phyloP scores from a whole-genome alignment of 53 echinoderm and acorn worm species.

The Holothuria leucospilota region DNA sequence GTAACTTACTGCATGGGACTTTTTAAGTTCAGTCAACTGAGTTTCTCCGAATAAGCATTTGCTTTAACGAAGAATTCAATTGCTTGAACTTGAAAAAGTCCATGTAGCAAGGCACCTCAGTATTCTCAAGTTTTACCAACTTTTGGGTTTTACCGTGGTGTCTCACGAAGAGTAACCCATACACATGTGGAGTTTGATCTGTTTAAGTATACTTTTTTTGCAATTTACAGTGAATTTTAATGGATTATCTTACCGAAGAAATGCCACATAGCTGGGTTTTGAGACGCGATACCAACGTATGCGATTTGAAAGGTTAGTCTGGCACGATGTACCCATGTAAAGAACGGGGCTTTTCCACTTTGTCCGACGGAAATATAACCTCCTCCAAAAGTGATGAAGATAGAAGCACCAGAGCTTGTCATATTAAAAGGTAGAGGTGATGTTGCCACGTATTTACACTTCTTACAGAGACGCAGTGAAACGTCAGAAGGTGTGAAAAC shows the following conservation, averaged over 20 bases:
- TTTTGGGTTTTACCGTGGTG: too few species aligned
- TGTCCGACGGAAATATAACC: constrained; percentile 13
- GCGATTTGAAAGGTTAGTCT: not conserved
- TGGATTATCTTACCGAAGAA: constrained; percentile 10
- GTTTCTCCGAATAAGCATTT: too few species aligned
- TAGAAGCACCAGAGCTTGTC: not conserved
- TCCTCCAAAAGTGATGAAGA: constrained; percentile 13
- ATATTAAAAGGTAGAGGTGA: constrained; percentile 18
- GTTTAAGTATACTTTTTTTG: too few species aligned
- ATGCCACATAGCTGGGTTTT: constrained; percentile 1
- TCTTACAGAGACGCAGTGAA: constrained; percentile 22
- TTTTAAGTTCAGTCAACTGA: too few species aligned
- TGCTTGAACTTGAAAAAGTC: too few species aligned
- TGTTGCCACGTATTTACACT: not conserved
- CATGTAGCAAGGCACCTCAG: too few species aligned
- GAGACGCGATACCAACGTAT: constrained; percentile 27
- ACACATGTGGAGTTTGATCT: too few species aligned
- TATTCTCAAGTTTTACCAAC: too few species aligned
- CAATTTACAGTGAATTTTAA: too few species aligned
- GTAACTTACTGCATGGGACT: too few species aligned
- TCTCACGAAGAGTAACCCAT: too few species aligned
- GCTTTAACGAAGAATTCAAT: too few species aligned
- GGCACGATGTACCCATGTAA: constrained; percentile 18
- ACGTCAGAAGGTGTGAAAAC: constrained; percentile 21
- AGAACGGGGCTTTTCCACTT: constrained; percentile 12